Evolutionary conservation across 1,140 invertebrate species (phyloP).

Genomic region (Calephelis nemesis): DNA sequence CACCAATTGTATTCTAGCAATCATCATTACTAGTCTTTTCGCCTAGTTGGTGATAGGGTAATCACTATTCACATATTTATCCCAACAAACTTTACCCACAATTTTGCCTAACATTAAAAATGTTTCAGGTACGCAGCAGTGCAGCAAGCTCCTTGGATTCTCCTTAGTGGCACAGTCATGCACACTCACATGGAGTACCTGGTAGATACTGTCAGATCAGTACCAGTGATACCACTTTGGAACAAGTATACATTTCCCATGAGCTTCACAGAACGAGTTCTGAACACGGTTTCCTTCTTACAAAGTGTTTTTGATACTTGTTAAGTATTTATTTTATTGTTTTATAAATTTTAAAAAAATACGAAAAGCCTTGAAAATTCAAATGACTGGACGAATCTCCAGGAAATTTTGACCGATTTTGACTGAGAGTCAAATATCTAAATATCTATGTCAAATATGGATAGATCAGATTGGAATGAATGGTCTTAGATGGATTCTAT

Average conservation of each 20-base stretch:
- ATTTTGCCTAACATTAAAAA: not conserved
- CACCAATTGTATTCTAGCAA: too few species aligned
- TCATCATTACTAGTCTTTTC: too few species aligned
- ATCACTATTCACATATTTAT: not conserved
- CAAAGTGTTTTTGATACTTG: conserved; percentile 24
- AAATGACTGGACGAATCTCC: too few species aligned
- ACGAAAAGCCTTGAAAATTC: too few species aligned
- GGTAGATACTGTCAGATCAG: conserved; percentile 39
- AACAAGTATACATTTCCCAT: conserved; percentile 41
- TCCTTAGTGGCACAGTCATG: conserved; percentile 35
- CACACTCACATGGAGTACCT: conserved; percentile 40
- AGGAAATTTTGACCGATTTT: too few species aligned
- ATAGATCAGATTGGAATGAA: too few species aligned
- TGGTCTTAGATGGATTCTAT: too few species aligned
- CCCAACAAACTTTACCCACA: not conserved
- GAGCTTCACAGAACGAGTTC: conserved; percentile 37
- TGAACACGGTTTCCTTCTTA: conserved; percentile 31
- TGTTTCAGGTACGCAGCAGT: conserved; percentile 46
- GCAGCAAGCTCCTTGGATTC: conserved; percentile 50
- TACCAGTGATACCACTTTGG: conserved; percentile 37
- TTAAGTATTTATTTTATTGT: conserved; percentile 32
- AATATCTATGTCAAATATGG: too few species aligned
- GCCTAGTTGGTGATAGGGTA: too few species aligned
- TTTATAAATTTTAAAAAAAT: too few species aligned
- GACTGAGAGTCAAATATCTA: too few species aligned